Base-by-base conservation (phyloP, 2,113 vertebrate species). In the Rhinichthys klamathensis region DNA sequence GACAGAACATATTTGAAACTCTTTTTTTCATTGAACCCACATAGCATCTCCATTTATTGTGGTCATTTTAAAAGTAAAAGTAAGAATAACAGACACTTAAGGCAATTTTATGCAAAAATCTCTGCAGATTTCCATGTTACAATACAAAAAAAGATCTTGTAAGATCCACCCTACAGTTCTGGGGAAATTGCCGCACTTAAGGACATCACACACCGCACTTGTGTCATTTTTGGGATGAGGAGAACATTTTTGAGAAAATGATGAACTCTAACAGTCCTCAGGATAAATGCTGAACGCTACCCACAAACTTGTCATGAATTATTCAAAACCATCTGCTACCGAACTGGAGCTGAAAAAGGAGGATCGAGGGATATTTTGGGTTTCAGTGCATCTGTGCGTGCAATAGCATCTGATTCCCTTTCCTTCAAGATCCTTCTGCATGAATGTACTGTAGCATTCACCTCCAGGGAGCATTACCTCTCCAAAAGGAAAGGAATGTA, bases 321-420 rank as follows among this genome's bases (percentile, higher is more conserved):
- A 94, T 94, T 95, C 92, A 94, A 82, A 91, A 87, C 93, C 93
- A 94, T 93, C 93, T 94, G 93, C 90, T 90, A 86, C 80, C 81
- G 85, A 89, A 89, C 70, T 79, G 80, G 75, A 35, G 79, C 88
- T 65, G 86, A 90, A 88, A 90, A 81, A 30, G n/a, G n/a, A 82
- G 90, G 86, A 88, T 88, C 85, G 81, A 81, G 77, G 87, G 87
- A 88, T 88, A 88, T 85, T 87, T 87, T 84, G 83, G 87, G 87
- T 91, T 86, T 88, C 83, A 86, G 61, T 90, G 85, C 90, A 92
- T 88, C 89, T 86, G 83, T 90, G 78, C 84, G 12, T 75, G 84
- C 84, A 32, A 54, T 46, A 60, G 76, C 51, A n/a, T 58, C 56
- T 72, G 30, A 35, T 76, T 75, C 56, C 49, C 46, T 44, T 30